Evolutionary conservation across 2,797 vertebrate genomes (phyloP), one percentile per base, ranked within the genome.

Genomic region (Geotria australis): DNA sequence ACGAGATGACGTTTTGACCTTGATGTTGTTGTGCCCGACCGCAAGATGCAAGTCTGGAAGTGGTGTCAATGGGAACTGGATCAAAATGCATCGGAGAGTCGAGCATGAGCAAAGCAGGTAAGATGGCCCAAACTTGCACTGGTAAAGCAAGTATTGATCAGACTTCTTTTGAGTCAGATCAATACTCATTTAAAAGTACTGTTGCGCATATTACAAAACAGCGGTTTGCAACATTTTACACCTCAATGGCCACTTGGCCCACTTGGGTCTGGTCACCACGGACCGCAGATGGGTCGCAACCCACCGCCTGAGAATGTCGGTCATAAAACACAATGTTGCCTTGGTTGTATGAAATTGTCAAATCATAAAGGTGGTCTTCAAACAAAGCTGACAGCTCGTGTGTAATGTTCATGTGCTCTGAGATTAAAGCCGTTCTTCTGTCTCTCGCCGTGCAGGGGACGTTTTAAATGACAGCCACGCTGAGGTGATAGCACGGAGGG

Each of bases 391-490:
- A 55, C 24, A 15, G 24, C 24, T 38, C 24, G 24, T 58, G 24
- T 53, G 13, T 48, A 10, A 11, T 58, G 9, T 45, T 47, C 46
- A 46, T 5, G 13, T 59, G 14, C 9, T 3, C 15, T 46, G 11
- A 51, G 10, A 46, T 47, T 11, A 49, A 10, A 8, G 46, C 24
- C 47, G 46, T 15, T 10, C 13, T 14, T 47, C 13, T 58, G 53
- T n/a, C 51, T 60, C 48, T 7, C 1, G 48, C 8, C n/a, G 10
- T 48, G 10, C 65, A 96, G 88, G 88, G 60, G 81, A 91, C 9
- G 11, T 93, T 4, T 70, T 96, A 48, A 89, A 94, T 48, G 89
- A 96, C 70, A 95, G 88, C 64, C 89, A 96, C 8, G 88, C 89
- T 8, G 89, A 95, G 62, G 65, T 91, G 64, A 74, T 94, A 56